These are phyloP conservation scores for Caenorhabditis tropicalis DNA, from an alignment of 1,140 invertebrate genomes.

Conservation along the genomic window DNA sequence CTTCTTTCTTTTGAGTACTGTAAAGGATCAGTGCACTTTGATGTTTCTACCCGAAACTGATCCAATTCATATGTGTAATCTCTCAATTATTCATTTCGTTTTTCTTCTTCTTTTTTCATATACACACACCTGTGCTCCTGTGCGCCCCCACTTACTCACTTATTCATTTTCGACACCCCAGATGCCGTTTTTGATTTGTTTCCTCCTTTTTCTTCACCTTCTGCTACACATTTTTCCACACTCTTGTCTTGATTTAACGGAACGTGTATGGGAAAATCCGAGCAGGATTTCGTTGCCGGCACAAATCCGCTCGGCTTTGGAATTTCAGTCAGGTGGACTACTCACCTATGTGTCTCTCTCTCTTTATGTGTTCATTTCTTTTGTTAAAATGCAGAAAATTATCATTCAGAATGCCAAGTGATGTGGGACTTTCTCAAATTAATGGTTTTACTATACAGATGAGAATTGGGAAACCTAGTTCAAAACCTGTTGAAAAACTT, in stretches of 20 bases:
- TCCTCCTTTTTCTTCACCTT: not conserved
- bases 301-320: not conserved
- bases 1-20: not conserved
- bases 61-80: not conserved
- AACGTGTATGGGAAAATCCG: slow-evolving; percentile 29
- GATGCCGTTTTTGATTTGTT: slow-evolving; percentile 45
- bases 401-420: too few relatives aligned
- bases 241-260: not conserved
- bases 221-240: slow-evolving; percentile 10
- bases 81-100: slow-evolving; percentile 27
- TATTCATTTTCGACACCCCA: slow-evolving; percentile 38
- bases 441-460: too few relatives aligned
- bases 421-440: too few relatives aligned
- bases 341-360: not conserved
- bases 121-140: not conserved
- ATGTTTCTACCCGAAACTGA: not conserved
- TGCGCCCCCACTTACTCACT: slow-evolving; percentile 21
- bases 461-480: too few relatives aligned
- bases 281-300: slow-evolving; percentile 4
- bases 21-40: slow-evolving; percentile 3
- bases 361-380: not conserved
- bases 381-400: not conserved
- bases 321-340: slow-evolving; percentile 24
- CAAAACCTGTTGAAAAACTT: too few relatives aligned
- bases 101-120: not conserved